Evolutionary conservation across 2,888 invertebrate genomes (phyloP), one percentile per base, ranked within the genome.

Genomic region (Eupeodes luniger): DNA sequence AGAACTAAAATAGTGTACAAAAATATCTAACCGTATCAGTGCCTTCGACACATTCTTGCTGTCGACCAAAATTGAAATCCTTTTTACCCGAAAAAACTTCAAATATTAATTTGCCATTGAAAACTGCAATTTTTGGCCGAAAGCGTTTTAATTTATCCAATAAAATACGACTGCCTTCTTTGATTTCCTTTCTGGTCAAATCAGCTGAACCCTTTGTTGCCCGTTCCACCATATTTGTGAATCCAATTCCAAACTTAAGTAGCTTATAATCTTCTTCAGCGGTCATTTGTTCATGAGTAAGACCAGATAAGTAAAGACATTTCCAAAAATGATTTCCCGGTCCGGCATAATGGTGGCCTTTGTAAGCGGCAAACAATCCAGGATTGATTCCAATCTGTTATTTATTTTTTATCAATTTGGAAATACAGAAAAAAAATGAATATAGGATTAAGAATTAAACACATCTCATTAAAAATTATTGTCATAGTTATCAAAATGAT

Each of bases 261-360:
- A 99, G 94, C 94, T 98, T 98, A 93, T 96, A 97, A 94, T 99
- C 99, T 94, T 99, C 99, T 92, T 98, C 98, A 3, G 99, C 98
- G 91, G 97, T 98, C 96, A 99, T 97, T 93, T 98, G 98, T 92
- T 98, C 98, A 84, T 98, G 96, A 16, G 98, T 99, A 81, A 99
- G 95, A 9, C 99, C 99, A 67, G 98, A 98, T 90, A 99, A 94
- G 94, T 98, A 98, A 89, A 99, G 95, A 93, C 99, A 99, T 95
- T 99, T 99, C 99, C 99, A 99, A 95, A 99, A 99, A 95, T 99
- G 99, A 94, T 99, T 99, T 64, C 99, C 99, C 64, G 99, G 99
- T 74, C 99, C 99, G 76, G 99, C 99, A 95, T 99, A 99, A 94
- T 99, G 99, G 94, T 99, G 99, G 4, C 99, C 99, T 94, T 98